Percentiles rank a stretch among this genome's conserved stretches.
phyloP scores from a whole-genome alignment of 2,113 vertebrate genomes.

The Pristiophorus japonicus region DNA sequence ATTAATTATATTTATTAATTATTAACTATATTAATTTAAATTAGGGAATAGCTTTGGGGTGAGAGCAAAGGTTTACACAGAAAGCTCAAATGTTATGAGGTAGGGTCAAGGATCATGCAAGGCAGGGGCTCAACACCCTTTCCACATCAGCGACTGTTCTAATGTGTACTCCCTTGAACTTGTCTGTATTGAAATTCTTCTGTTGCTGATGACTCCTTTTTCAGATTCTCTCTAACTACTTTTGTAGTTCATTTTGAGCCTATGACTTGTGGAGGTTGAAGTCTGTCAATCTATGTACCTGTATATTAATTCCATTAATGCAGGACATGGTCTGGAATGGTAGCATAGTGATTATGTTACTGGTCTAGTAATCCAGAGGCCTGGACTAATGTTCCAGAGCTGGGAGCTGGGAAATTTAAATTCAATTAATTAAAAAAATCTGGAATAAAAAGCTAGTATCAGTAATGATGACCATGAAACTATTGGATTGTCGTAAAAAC shows the following conservation, averaged over 20 bases:
- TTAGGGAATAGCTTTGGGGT: background rate
- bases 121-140: background rate
- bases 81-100: background rate
- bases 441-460: too few species aligned
- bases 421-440: too few species aligned
- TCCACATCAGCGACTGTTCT: background rate
- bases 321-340: background rate
- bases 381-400: too few species aligned
- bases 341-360: too few species aligned
- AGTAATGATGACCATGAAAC: too few species aligned
- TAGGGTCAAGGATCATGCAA: background rate
- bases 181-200: background rate
- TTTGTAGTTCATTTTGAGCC: background rate
- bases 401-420: too few species aligned
- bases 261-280: background rate
- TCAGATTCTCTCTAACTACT: background rate
- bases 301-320: background rate
- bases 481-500: too few species aligned
- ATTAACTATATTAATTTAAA: background rate
- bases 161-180: background rate
- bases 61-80: background rate
- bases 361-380: too few species aligned
- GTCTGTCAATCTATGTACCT: background rate
- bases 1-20: background rate
- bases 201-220: background rate